A percentile compares a stretch with the other conserved stretches of the same genome.
Evolutionary conservation across 1,140 invertebrate species (phyloP).

Genomic region (Magallana ariakensis): DNA sequence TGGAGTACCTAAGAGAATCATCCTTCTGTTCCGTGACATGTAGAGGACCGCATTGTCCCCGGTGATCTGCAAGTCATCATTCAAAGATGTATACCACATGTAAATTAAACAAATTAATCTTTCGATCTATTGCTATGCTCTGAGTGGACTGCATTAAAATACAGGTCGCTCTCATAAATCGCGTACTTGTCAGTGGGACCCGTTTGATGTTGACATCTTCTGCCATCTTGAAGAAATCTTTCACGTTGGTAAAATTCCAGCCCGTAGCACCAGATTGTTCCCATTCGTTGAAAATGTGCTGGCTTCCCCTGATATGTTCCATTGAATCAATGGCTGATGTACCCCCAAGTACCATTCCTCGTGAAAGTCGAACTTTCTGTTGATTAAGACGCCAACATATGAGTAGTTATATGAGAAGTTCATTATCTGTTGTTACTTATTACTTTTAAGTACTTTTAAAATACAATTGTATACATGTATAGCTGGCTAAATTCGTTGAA

Average conservation of each 20-base stretch:
- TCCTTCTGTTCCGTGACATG: slow-evolving; percentile 9
- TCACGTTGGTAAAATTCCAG: slow-evolving; percentile 18
- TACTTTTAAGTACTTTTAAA: too few relatives aligned
- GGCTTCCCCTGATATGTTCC: slow-evolving; percentile 32
- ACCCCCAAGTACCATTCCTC: slow-evolving; percentile 30
- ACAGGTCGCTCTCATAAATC: background rate
- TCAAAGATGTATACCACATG: background rate
- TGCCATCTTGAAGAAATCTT: slow-evolving; percentile 19
- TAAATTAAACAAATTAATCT: background rate
- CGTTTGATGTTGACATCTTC: slow-evolving; percentile 29
- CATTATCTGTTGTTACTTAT: too few relatives aligned
- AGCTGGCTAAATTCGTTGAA: too few relatives aligned
- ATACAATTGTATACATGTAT: too few relatives aligned
- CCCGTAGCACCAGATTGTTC: background rate
- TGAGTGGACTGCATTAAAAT: background rate
- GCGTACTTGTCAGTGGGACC: slow-evolving; percentile 1
- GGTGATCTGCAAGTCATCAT: slow-evolving; percentile 3
- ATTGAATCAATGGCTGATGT: slow-evolving; percentile 32
- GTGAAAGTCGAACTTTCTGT: slow-evolving; percentile 23
- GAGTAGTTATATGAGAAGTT: too few relatives aligned
- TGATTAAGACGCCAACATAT: background rate
- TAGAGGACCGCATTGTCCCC: slow-evolving; percentile 7
- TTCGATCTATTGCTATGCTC: background rate
- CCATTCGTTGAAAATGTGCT: slow-evolving; percentile 18
- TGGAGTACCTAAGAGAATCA: background rate